phyloP scores from a whole-genome alignment of 1,140 invertebrate species.

The Contarinia nasturtii region DNA sequence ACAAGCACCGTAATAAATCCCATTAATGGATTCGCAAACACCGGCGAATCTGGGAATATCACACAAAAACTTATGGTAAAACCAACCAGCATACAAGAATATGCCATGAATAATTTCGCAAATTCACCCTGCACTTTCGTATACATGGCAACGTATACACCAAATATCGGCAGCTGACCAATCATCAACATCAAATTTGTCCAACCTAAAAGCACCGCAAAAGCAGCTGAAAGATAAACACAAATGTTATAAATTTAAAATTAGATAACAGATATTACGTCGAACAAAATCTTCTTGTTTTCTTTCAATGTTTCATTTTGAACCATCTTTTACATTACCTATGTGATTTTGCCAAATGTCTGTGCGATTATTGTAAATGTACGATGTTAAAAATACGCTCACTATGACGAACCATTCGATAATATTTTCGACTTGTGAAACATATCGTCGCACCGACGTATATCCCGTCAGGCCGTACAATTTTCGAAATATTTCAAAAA shows the following conservation, averaged over 20 bases:
- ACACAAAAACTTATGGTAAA: constrained; percentile 76
- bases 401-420: constrained; percentile 69
- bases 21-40: constrained; percentile 58
- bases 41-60: constrained; percentile 58
- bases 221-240: constrained; percentile 38
- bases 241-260: too few species aligned
- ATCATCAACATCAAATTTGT: constrained; percentile 75
- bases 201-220: constrained; percentile 67
- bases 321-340: too few species aligned
- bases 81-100: constrained; percentile 63
- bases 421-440: constrained; percentile 62
- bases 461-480: constrained; percentile 57
- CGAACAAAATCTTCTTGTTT: too few species aligned
- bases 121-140: constrained; percentile 70
- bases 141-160: constrained; percentile 74
- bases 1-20: constrained; percentile 65
- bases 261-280: too few species aligned
- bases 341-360: constrained; percentile 60
- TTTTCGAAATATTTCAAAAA: constrained; percentile 56
- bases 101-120: constrained; percentile 61
- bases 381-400: constrained; percentile 62
- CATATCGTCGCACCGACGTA: constrained; percentile 52
- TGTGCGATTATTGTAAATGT: constrained; percentile 52
- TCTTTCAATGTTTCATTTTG: too few species aligned
- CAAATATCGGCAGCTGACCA: constrained; percentile 64